Conservation (phyloP, 30 jellyfish, hydroid and myxozoan genomes). For the Pelagia noctiluca region DNA sequence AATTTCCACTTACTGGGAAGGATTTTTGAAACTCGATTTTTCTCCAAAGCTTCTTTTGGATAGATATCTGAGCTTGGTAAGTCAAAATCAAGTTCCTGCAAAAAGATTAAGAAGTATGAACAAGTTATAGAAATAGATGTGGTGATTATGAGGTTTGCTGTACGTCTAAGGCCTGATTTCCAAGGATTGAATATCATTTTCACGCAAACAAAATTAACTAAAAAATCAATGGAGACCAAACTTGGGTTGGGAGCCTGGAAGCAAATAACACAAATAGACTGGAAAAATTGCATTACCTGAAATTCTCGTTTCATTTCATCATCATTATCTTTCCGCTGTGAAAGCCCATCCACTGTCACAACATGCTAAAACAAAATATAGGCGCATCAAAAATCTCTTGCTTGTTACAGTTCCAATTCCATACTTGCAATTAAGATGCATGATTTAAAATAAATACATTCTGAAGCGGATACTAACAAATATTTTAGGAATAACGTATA, state of each 20-base stretch:
- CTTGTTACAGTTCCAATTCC: neutral
- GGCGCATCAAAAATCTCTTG: neutral
- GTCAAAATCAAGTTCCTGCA: slow-evolving; percentile 53
- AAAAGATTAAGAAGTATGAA: too few relatives aligned
- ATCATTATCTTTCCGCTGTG: slow-evolving; percentile 46
- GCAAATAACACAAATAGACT: neutral
- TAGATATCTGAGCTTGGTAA: slow-evolving; percentile 64
- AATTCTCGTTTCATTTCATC: slow-evolving; percentile 47
- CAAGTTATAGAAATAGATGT: neutral
- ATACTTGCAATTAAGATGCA: neutral
- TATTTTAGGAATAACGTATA: neutral
- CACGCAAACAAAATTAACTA: neutral
- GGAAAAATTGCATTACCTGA: slow-evolving; percentile 30
- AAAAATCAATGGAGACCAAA: neutral
- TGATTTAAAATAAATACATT: neutral
- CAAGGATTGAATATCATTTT: neutral
- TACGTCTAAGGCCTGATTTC: neutral
- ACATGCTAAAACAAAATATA: neutral
- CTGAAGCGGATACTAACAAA: neutral
- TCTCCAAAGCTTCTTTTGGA: slow-evolving; percentile 26
- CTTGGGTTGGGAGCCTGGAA: neutral
- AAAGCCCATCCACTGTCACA: slow-evolving; percentile 5
- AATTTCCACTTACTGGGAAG: slow-evolving; percentile 64
- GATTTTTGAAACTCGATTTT: slow-evolving; percentile 53
- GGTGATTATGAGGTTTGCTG: neutral